Evolutionary conservation across 2,797 vertebrate species (phyloP).

Genomic region (Propithecus deckenii): DNA sequence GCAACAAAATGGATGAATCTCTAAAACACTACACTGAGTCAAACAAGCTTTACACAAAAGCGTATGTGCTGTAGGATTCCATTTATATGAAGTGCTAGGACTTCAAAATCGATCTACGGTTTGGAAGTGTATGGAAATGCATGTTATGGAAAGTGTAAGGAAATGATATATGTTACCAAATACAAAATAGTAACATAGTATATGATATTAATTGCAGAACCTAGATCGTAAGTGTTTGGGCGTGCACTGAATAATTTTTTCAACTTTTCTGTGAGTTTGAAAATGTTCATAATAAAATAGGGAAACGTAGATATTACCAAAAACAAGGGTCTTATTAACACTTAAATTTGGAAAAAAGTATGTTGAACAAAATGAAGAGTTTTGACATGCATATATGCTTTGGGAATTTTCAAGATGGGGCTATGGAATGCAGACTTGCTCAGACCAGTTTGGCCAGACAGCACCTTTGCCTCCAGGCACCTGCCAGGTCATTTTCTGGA

Average conservation of each 20-base stretch:
- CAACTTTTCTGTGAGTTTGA: not conserved
- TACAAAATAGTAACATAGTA: not conserved
- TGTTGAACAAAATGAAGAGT: not conserved
- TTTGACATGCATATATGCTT: not conserved
- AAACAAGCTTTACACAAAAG: not conserved
- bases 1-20: not conserved
- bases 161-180: not conserved
- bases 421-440: not conserved
- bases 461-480: not conserved
- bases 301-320: not conserved
- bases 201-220: not conserved
- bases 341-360: not conserved
- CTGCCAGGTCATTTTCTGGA: not conserved
- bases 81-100: not conserved
- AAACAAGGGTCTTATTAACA: not conserved
- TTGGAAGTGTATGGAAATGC: not conserved
- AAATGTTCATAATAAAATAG: not conserved
- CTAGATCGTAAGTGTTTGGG: not conserved
- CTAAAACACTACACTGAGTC: not conserved
- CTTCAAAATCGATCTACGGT: not conserved
- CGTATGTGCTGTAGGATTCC: not conserved
- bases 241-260: not conserved
- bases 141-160: not conserved
- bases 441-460: not conserved
- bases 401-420: not conserved